Base-by-base conservation (phyloP, 2,113 vertebrate species). In the Monarcha castaneiventris region DNA sequence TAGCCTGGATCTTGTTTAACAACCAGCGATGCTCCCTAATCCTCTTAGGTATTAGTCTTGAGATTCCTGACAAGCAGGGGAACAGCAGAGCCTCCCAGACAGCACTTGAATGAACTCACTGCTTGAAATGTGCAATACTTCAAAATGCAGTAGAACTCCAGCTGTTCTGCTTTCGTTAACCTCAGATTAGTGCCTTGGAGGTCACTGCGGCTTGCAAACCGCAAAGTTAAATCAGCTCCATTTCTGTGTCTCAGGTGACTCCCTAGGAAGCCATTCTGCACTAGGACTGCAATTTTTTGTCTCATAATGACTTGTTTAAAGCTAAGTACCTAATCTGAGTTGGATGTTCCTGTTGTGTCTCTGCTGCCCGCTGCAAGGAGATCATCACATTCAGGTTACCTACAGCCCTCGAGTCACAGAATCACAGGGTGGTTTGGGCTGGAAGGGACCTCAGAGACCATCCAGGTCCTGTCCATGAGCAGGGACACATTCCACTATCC, bases 31-130 rank as follows among this genome's bases (percentile, higher is more conserved):
- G 94, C 84, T 94, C 77, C 66, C 91, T 96, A 96, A 95, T 97
- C 89, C 95, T 91, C 93, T 84, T 62, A 85, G 96, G 94, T 71
- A 96, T 95, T 90, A 89, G 93, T 82, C 87, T 64, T 33, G 84
- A 94, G 94, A 89, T 85, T 79, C 77, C 87, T 96, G 94, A 81
- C 91, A 91, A 95, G 81, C 81, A 68, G n/a, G 3, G 87, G 93
- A 94, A n/a, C 84, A 61, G 89, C 91, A 37, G 81, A 82, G 76
- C 84, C 87, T 74, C 93, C 73, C 89, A 92, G 89, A 29, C 72
- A 69, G 84, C 84, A 63, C 91, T 74, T 27, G 39, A 78, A 88
- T 55, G 87, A 94, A 87, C 81, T 91, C 63, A 1, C 54, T 58
- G 66, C 74, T 80, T 73, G 52, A 79, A 93, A 94, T 4, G 46